These are phyloP conservation scores for Agriotes lineatus DNA, from an alignment of 2,888 invertebrate species.

Conservation along the genomic window DNA sequence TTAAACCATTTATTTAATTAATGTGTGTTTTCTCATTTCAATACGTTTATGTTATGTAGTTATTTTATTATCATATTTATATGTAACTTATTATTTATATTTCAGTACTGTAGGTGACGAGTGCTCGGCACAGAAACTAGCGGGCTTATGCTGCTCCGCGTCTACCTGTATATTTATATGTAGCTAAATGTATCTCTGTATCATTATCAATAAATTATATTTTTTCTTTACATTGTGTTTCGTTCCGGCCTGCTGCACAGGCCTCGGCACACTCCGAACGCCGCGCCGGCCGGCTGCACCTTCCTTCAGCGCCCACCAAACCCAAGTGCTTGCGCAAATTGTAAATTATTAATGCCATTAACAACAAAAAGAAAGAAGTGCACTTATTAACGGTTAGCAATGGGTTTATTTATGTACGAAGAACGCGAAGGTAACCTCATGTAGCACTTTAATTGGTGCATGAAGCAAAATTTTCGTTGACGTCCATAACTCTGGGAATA, in stretches of 20 bases:
- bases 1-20: conserved; percentile 67
- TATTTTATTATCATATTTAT: conserved; percentile 68
- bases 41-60: conserved; percentile 67
- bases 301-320: conserved; percentile 40
- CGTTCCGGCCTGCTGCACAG: conserved; percentile 52
- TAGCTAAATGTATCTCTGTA: conserved; percentile 64
- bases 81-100: conserved; percentile 68
- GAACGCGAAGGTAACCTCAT: no score
- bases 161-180: conserved; percentile 66
- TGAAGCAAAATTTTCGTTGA: no score
- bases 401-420: background rate
- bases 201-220: conserved; percentile 68
- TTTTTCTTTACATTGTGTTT: conserved; percentile 60
- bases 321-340: conserved; percentile 22
- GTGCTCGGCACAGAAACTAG: conserved; percentile 59
- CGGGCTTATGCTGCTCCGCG: conserved; percentile 47
- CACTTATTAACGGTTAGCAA: conserved; percentile 4
- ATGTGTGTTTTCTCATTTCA: conserved; percentile 62
- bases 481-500: no score
- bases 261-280: conserved; percentile 52
- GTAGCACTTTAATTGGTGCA: no score
- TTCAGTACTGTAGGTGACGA: conserved; percentile 64
- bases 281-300: conserved; percentile 40
- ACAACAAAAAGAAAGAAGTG: conserved; percentile 3
- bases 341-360: conserved; percentile 24